phyloP scores from a whole-genome alignment of 2,888 invertebrate species.

The Drosophila prostipennis region DNA sequence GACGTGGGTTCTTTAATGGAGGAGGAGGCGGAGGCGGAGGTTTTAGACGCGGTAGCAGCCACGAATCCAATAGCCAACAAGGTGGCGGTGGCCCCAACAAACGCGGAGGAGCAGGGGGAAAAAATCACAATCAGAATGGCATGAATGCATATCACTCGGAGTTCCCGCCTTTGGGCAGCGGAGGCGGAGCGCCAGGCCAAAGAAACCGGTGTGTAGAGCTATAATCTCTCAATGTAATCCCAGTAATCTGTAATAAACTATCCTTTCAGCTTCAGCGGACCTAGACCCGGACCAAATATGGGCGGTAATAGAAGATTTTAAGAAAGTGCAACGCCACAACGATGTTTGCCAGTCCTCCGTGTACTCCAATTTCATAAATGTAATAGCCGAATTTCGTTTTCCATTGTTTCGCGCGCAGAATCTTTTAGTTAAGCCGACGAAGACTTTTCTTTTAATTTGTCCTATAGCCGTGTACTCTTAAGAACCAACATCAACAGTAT shows the following conservation, averaged over 20 bases:
- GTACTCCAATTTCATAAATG: constrained; percentile 29
- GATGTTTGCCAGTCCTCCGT: constrained; percentile 29
- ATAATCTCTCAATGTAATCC: background rate
- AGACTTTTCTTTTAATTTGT: constrained; percentile 18
- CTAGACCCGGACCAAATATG: constrained; percentile 72
- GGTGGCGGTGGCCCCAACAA: constrained; percentile 83
- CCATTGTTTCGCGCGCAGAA: constrained; percentile 41
- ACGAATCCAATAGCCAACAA: constrained; percentile 53
- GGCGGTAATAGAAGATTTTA: constrained; percentile 82
- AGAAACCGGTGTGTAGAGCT: constrained; percentile 73
- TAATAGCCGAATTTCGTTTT: constrained; percentile 70
- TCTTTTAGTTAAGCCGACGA: constrained; percentile 45
- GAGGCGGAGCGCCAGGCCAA: constrained; percentile 54
- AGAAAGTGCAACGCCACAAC: constrained; percentile 32
- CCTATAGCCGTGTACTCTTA: constrained; percentile 39
- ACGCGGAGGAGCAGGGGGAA: constrained; percentile 65
- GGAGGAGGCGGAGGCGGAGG: constrained; percentile 66
- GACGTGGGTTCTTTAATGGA: constrained; percentile 71
- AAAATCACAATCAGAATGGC: constrained; percentile 60
- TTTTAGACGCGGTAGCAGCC: constrained; percentile 83
- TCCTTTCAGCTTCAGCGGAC: constrained; percentile 81
- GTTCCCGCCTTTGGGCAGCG: constrained; percentile 77
- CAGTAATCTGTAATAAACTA: background rate
- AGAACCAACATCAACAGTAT: constrained; percentile 62
- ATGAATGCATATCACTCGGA: constrained; percentile 78